Evolutionary conservation across 2,113 vertebrate species (phyloP).

Genomic region (Podarcis cretensis): DNA sequence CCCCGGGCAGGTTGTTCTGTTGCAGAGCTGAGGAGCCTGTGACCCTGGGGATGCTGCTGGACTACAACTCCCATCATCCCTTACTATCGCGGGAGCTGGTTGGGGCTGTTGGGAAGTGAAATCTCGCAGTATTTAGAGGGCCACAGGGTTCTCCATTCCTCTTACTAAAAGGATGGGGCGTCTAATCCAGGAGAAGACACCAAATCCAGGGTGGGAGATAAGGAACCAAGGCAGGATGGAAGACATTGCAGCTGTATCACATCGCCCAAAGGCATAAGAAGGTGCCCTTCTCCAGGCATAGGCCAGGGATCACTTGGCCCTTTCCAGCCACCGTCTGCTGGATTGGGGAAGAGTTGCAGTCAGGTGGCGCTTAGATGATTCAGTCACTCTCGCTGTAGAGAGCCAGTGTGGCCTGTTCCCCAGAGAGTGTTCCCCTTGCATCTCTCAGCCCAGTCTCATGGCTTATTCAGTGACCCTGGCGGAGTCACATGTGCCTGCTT

Average conservation of each 20-base stretch:
- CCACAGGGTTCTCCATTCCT: too few relatives aligned
- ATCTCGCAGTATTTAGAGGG: too few relatives aligned
- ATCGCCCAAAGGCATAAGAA: too few relatives aligned
- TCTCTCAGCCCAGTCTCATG: not conserved
- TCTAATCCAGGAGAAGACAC: not conserved
- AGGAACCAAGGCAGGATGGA: not conserved
- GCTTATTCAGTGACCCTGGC: not conserved
- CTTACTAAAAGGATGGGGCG: not conserved
- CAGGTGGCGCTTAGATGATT: not conserved
- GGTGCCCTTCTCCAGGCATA: too few relatives aligned
- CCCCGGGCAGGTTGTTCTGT: not conserved
- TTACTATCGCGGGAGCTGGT: too few relatives aligned
- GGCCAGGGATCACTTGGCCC: too few relatives aligned
- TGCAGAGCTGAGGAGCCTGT: not conserved
- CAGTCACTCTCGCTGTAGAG: not conserved
- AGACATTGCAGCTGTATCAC: not conserved
- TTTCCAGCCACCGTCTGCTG: too few relatives aligned
- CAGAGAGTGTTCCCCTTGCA: not conserved
- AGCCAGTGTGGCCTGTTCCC: not conserved
- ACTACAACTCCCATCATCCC: too few relatives aligned
- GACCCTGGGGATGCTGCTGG: too few relatives aligned
- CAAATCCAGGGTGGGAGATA: not conserved
- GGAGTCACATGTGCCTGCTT: not conserved
- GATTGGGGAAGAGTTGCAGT: too few relatives aligned
- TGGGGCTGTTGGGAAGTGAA: too few relatives aligned